Conservation (phyloP, 2,888 invertebrate species). For the Chrysomela aeneicollis region DNA sequence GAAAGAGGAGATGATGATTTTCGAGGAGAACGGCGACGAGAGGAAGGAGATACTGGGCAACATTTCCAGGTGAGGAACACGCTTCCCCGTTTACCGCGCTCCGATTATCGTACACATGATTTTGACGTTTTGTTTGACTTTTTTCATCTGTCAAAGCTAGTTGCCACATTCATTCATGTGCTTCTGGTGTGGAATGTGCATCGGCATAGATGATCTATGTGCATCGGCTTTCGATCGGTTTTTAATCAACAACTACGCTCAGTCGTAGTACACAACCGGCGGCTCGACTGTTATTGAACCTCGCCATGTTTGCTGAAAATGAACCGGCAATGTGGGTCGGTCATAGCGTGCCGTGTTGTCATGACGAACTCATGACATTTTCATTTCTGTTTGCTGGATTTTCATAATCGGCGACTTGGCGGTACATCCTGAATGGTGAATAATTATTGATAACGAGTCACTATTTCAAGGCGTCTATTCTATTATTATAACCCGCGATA, state of each 20-base stretch:
- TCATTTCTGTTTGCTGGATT: no score
- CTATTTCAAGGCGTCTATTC: no score
- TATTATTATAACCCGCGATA: no score
- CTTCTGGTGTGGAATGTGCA: background rate
- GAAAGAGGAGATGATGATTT: constrained; percentile 63
- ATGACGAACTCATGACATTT: no score
- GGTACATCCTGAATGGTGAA: no score
- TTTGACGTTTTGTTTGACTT: constrained; percentile 54
- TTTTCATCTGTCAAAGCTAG: background rate
- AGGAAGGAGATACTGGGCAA: constrained; percentile 63
- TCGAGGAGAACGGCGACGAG: constrained; percentile 65
- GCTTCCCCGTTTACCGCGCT: constrained; percentile 51
- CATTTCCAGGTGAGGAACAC: constrained; percentile 61
- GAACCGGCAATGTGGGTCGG: background rate
- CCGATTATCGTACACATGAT: constrained; percentile 54
- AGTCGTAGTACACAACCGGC: background rate
- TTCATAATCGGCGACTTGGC: no score
- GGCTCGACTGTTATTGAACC: background rate
- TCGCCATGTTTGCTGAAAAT: constrained; percentile 1
- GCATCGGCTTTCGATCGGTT: background rate
- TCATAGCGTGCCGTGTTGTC: no score
- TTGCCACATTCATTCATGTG: background rate
- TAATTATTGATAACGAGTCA: no score
- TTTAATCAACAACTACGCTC: background rate
- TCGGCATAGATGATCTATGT: background rate